Evolutionary conservation across 2,797 vertebrate genomes (phyloP), one percentile per base, ranked within the genome.

Genomic region (Microctenopoma stevenorrisi): DNA sequence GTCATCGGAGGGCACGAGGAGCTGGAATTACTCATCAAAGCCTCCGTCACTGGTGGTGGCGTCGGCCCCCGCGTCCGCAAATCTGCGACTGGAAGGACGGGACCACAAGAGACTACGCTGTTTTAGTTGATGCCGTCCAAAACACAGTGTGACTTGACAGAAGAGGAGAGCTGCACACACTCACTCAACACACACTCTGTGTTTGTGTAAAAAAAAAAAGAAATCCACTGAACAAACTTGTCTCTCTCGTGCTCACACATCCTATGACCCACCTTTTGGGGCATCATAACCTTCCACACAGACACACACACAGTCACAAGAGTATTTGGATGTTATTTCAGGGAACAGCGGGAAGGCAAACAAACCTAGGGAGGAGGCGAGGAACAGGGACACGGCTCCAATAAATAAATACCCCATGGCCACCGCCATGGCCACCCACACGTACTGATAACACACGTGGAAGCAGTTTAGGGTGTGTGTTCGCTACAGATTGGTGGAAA

Each of bases 281-380:
- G 47, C 49, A 22, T 57, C 56, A 33, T 42, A 61, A 64, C 63
- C 55, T 43, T 35, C 28, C 40, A 12, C n/a, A 4, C 40, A 12
- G 66, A 35, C 33, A 35, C 33, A 35, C 68, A 30, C 58, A 16
- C 18, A 8, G 66, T 57, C 58, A 5, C 68, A 38, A 74, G 68
- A 74, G 49, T 79, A 49, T 75, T 78, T 71, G 84, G 86, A 90
- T 88, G 88, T 88, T 86, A 85, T 88, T 90, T 83, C 75, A 77
- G 78, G 4, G 54, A 78, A 16, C 86, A 66, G 83, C 46, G 44
- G 86, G 85, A 76, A 77, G 53, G 73, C 74, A 65, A 80, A 83
- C 75, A 71, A 65, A 42, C 72, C 69, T 51, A 13, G 65, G 64
- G 72, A 84, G 77, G 75, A 60, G 54, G 50, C 50, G 59, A 53